These are phyloP conservation scores for Periophthalmodon schlosseri DNA, from an alignment of 2,113 vertebrate species.

Conservation along the genomic window DNA sequence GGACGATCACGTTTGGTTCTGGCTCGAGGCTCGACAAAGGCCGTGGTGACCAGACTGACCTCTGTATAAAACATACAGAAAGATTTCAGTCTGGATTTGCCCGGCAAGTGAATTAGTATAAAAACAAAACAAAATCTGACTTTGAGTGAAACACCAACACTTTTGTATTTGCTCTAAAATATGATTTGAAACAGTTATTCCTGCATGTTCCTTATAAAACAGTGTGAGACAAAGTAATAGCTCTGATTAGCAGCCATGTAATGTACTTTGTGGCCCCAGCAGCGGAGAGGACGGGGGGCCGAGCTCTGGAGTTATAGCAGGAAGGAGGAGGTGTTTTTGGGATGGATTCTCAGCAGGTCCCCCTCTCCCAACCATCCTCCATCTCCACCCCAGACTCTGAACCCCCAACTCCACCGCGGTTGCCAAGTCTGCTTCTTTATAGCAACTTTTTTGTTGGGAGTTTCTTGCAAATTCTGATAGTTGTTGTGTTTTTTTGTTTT, in stretches of 20 bases:
- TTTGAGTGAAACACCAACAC: not conserved
- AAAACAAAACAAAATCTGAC: no score
- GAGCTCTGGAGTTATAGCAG: conserved; percentile 60
- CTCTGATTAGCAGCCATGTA: conserved; percentile 96
- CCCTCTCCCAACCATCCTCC: conserved; percentile 79
- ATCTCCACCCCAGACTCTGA: conserved; percentile 62
- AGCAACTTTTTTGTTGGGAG: no score
- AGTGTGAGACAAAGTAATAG: conserved; percentile 74
- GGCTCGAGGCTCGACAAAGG: no score
- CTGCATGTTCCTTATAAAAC: not conserved
- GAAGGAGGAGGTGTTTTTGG: conserved; percentile 80
- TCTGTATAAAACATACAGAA: no score
- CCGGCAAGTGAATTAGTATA: no score
- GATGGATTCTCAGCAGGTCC: conserved; percentile 85
- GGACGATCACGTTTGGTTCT: no score
- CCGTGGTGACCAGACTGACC: no score
- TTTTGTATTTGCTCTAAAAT: not conserved
- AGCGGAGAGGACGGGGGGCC: conserved; percentile 57
- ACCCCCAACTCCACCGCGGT: no score
- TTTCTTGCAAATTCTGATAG: no score
- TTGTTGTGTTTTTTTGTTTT: no score
- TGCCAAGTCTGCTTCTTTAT: no score
- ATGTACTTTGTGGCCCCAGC: conserved; percentile 87
- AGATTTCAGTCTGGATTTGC: no score
- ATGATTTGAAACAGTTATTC: not conserved